Base-by-base conservation (phyloP, 2,888 invertebrate genomes). In the Anoncus sp. region DNA sequence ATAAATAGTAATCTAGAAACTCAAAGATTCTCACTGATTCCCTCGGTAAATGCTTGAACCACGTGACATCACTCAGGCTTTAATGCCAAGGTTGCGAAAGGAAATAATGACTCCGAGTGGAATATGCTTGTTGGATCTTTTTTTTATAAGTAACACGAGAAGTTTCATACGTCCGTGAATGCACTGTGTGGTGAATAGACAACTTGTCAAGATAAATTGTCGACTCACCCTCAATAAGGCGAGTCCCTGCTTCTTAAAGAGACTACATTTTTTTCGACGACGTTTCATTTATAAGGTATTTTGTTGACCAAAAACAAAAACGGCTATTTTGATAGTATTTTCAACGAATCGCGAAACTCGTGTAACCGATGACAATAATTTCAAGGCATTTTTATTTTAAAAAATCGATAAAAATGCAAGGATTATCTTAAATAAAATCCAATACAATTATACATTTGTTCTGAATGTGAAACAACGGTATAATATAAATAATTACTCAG, bases 161-260 rank as follows among this genome's bases (percentile, higher is more conserved):
- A 18, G 62, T 62, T 45, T 62, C 43, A 43, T 60, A 60, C 43
- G 3, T 60, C 43, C 43, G 24, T 47, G 43, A 62, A 40, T 62
- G 47, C 45, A 45, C 16, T 27, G 10, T 12, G 18, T 18, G 47
- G 27, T 31, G 10, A 47, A 14, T 40, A 31, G 62, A 62, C 47
- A 62, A 59, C 40, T 9, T 31, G 27, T 47, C 47, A 3, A 27
- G 62, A 62, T 62, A 62, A 62, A 62, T 31, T 14, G 10, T 47
- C 20, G 18, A 18, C 31, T 43, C 9, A 24, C 5, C 59, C 22
- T 24, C 18, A 7, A 27, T 18, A 7, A 47, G 27, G 6, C 47
- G 18, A 31, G 45, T 27, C 27, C 18, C 27, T 55, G 18, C 1
- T 35, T 55, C n/a, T 55, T 16, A 6, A 35, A 55, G 31, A 18